Percentiles rank a stretch among this genome's conserved stretches.
These are phyloP conservation scores for Apomyelois bistriatella DNA, from an alignment of 2,888 invertebrate species.

Conservation along the genomic window DNA sequence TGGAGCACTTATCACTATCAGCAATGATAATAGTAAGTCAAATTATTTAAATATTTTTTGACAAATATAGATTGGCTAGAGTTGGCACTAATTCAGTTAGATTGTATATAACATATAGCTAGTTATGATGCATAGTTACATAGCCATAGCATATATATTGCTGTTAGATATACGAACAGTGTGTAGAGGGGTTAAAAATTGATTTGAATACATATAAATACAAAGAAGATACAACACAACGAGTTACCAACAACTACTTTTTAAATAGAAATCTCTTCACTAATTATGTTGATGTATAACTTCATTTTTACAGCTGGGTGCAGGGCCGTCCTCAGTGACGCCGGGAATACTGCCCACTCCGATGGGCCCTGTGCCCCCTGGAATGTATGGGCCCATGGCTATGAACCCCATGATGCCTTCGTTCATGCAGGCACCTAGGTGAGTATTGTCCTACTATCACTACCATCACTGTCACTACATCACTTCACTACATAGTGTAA, in stretches of 20 bases:
- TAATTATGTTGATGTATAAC: no score
- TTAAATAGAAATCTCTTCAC: no score
- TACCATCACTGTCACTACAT: no score
- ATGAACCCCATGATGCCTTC: constrained; percentile 87
- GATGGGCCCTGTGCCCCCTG: constrained; percentile 83
- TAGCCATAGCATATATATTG: background rate
- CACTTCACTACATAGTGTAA: no score
- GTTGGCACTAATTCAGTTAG: background rate
- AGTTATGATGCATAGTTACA: background rate
- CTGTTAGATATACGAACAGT: no score
- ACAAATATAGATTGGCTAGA: constrained; percentile 1
- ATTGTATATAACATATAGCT: background rate
- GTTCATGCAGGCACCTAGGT: constrained; percentile 84
- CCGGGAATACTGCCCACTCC: constrained; percentile 80
- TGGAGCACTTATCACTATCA: background rate
- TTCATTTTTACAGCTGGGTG: constrained; percentile 48
- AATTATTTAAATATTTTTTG: constrained; percentile 6
- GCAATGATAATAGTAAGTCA: constrained; percentile 11
- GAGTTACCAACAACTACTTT: no score
- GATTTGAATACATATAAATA: no score
- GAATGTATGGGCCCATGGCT: constrained; percentile 83
- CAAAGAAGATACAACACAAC: no score
- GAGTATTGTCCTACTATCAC: constrained; percentile 24
- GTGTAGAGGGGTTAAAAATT: no score
- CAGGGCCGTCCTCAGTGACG: constrained; percentile 82